Evolutionary conservation across 1,140 invertebrate species (phyloP).

Genomic region (Temnothorax nylanderi): DNA sequence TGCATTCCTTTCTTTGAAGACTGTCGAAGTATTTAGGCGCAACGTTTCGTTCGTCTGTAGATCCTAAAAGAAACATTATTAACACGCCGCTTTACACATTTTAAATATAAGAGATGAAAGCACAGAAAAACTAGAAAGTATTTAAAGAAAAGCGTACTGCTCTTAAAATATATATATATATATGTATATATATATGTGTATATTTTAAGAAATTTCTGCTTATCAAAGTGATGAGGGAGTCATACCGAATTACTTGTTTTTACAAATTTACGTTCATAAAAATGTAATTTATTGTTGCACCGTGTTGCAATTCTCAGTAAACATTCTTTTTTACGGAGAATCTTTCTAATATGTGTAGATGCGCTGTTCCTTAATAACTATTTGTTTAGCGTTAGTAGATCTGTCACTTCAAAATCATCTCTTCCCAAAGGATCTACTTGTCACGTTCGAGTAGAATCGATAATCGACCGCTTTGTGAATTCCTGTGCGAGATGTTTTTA

Average conservation of each 20-base stretch:
- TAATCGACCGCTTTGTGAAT: constrained; percentile 30
- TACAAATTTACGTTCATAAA: constrained; percentile 54
- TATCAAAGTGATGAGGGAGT: constrained; percentile 31
- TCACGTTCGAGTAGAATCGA: constrained; percentile 35
- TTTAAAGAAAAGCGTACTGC: constrained; percentile 30
- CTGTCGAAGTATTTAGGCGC: constrained; percentile 66
- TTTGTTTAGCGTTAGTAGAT: constrained; percentile 41
- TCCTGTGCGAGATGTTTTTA: constrained; percentile 46
- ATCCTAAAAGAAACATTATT: constrained; percentile 20
- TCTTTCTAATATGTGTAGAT: constrained; percentile 28
- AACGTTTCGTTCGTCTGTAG: constrained; percentile 40
- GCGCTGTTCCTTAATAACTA: constrained; percentile 42
- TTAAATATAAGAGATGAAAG: constrained; percentile 46
- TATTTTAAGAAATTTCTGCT: constrained; percentile 38
- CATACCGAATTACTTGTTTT: constrained; percentile 46
- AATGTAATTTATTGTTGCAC: constrained; percentile 49
- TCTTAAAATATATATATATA: constrained; percentile 30
- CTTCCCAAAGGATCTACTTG: constrained; percentile 54
- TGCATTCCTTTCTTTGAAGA: constrained; percentile 75
- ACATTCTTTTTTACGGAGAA: constrained; percentile 33
- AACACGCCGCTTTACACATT: constrained; percentile 39
- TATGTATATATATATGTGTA: background rate
- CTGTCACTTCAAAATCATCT: constrained; percentile 28
- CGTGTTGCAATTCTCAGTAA: constrained; percentile 32
- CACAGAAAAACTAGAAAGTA: constrained; percentile 42